A percentile compares a stretch with the other conserved stretches of the same genome.
phyloP scores from a whole-genome alignment of 2,888 invertebrate species.

The Euzophera pinguis region DNA sequence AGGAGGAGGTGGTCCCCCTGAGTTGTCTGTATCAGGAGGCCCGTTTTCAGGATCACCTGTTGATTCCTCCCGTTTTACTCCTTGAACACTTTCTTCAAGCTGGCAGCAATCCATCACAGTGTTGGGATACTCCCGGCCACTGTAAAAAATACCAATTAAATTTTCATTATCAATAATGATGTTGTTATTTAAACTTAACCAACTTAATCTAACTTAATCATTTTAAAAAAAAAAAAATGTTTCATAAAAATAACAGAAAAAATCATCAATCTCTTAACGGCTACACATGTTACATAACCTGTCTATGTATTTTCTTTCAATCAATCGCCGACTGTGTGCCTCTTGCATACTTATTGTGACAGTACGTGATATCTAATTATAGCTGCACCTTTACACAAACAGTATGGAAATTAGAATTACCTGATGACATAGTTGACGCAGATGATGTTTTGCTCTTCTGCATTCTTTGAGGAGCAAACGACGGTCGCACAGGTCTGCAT shows the following conservation, averaged over 20 bases:
- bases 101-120: slow-evolving; percentile 97
- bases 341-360: slow-evolving; percentile 2
- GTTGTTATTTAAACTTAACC: no score
- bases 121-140: slow-evolving; percentile 93
- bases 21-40: slow-evolving; percentile 90
- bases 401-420: slow-evolving; percentile 62
- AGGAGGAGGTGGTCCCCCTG: slow-evolving; percentile 60
- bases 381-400: slow-evolving; percentile 1
- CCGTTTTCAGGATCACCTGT: slow-evolving; percentile 92
- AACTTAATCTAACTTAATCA: no score
- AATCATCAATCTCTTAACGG: neutral
- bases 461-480: slow-evolving; percentile 96
- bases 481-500: slow-evolving; percentile 98
- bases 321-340: neutral
- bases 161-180: no score
- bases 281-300: neutral
- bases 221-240: neutral
- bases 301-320: slow-evolving; percentile 3
- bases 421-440: slow-evolving; percentile 98
- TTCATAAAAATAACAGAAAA: neutral
- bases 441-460: slow-evolving; percentile 98
- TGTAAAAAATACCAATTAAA: slow-evolving; percentile 54
- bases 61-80: slow-evolving; percentile 91
- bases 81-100: slow-evolving; percentile 89
- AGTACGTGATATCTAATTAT: slow-evolving; percentile 9